Percentiles rank a stretch among this genome's conserved stretches.
phyloP scores from a whole-genome alignment of 2,113 vertebrate genomes.

The Amphiprion ocellaris region DNA sequence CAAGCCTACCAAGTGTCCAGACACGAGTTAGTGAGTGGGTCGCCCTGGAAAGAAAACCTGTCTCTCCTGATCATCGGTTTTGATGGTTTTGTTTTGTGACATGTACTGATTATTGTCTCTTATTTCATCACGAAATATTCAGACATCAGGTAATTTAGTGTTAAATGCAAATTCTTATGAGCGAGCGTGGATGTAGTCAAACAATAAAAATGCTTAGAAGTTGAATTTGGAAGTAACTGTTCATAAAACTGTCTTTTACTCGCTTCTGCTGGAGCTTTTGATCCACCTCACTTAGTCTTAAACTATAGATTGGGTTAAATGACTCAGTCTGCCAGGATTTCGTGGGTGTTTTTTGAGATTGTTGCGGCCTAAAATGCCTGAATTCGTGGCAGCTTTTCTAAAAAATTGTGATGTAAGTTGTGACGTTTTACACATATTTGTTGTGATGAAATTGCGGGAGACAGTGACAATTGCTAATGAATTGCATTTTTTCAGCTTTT shows the following conservation, averaged over 20 bases:
- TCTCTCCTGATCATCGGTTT: constrained; percentile 16
- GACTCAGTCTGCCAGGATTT: not conserved
- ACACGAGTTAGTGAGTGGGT: constrained; percentile 43
- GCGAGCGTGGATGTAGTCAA: no score
- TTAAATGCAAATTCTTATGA: no score
- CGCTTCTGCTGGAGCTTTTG: constrained; percentile 15
- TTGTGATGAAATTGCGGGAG: no score
- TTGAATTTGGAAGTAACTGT: not conserved
- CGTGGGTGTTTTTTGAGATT: no score
- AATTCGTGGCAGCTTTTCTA: no score
- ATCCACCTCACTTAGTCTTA: not conserved
- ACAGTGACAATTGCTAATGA: no score
- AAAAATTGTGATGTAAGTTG: no score
- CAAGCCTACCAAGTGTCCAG: constrained; percentile 65
- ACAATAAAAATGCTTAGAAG: no score
- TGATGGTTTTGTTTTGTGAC: constrained; percentile 10
- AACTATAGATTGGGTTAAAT: constrained; percentile 11
- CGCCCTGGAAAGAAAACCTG: not conserved
- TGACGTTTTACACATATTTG: no score
- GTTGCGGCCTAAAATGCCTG: no score
- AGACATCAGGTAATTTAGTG: not conserved
- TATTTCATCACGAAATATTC: not conserved
- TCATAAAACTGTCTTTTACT: not conserved
- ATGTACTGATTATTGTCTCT: not conserved
- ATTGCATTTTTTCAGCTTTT: no score